phyloP scores from a whole-genome alignment of 2,113 vertebrate genomes.

The Myrmophylax atrothorax region DNA sequence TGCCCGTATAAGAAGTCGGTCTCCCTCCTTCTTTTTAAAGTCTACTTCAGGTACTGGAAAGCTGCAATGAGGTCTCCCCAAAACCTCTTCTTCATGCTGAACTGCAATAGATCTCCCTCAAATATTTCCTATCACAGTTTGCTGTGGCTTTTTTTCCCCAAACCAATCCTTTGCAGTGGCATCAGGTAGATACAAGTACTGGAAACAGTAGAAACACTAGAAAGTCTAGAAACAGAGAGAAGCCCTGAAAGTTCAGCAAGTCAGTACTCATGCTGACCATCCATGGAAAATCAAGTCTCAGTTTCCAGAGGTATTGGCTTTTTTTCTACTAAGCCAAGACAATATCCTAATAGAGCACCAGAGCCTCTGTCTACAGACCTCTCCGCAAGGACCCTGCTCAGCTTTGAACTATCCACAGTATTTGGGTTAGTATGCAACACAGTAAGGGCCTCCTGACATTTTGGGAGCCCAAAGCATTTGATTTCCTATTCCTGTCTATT shows the following conservation, averaged over 20 bases:
- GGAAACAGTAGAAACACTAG: background rate
- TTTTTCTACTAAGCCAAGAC: background rate
- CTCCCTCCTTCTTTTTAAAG: background rate
- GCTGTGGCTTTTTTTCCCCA: background rate
- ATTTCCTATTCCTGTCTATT: background rate
- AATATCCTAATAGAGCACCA: background rate
- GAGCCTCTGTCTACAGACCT: background rate
- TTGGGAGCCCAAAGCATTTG: background rate
- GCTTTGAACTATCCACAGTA: background rate
- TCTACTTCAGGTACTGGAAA: background rate
- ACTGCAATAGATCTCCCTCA: background rate
- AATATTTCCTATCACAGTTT: background rate
- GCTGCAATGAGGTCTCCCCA: background rate
- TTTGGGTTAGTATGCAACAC: background rate
- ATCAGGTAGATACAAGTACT: background rate
- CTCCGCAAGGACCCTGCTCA: background rate
- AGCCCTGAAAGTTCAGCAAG: background rate
- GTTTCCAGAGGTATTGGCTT: background rate
- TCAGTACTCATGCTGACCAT: background rate
- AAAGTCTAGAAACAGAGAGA: background rate
- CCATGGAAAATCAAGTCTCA: background rate
- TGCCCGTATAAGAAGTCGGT: background rate
- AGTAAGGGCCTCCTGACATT: background rate
- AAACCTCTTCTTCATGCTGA: background rate
- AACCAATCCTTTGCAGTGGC: background rate